Evolutionary conservation across 2,797 vertebrate species (phyloP).

Genomic region (Tragelaphus oryx): DNA sequence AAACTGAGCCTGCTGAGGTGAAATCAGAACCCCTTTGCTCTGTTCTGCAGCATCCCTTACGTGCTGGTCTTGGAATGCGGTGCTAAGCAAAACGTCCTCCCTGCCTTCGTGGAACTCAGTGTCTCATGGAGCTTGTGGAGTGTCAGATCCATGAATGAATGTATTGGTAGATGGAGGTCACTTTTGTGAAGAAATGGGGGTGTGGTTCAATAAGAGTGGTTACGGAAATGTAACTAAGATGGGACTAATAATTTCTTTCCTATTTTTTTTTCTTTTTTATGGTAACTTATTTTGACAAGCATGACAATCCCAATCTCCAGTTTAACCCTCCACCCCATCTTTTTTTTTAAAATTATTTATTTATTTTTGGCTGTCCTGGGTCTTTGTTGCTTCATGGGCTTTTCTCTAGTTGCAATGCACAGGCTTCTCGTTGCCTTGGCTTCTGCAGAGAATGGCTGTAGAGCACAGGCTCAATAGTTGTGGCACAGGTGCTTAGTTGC

Average conservation of each 20-base stretch:
- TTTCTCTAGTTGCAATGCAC: not conserved
- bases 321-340: not conserved
- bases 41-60: not conserved
- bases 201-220: not conserved
- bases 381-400: not conserved
- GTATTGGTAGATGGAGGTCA: not conserved
- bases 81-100: not conserved
- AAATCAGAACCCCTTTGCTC: not conserved
- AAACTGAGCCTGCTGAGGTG: not conserved
- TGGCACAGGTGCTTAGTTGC: not conserved
- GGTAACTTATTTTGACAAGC: not conserved
- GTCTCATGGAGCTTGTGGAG: not conserved
- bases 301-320: not conserved
- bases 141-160: not conserved
- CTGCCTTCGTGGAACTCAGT: not conserved
- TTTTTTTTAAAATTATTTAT: not conserved
- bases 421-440: not conserved
- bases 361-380: not conserved
- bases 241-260: not conserved
- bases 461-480: not conserved
- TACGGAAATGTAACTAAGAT: not conserved
- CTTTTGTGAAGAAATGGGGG: not conserved
- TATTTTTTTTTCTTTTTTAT: not conserved
- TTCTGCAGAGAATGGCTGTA: not conserved
- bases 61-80: not conserved